Conservation (phyloP, 2,797 vertebrate species). For the Austrolebias charrua region DNA sequence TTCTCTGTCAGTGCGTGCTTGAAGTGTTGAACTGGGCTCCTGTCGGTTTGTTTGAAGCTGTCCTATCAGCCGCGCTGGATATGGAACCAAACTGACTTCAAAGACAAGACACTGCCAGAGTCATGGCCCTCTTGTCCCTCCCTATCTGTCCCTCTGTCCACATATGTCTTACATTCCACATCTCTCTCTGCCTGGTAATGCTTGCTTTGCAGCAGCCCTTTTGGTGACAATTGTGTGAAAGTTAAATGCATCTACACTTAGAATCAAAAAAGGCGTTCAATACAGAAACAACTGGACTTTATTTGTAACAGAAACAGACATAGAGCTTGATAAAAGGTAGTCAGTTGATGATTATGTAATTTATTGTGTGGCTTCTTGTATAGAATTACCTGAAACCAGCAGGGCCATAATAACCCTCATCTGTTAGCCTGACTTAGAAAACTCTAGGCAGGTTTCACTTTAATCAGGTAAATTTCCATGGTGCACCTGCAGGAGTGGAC, state of each 20-base stretch:
- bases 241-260: conserved; percentile 11
- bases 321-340: conserved; percentile 1
- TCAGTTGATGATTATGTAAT: not conserved
- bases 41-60: conserved; percentile 65
- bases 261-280: no score
- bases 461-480: conserved; percentile 44
- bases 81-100: conserved; percentile 70
- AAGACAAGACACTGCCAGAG: conserved; percentile 72
- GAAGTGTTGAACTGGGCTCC: conserved; percentile 53
- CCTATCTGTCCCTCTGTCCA: conserved; percentile 18
- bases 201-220: not conserved
- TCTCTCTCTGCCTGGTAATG: conserved; percentile 9
- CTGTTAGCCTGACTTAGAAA: conserved; percentile 13
- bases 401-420: conserved; percentile 14
- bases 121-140: conserved; percentile 68
- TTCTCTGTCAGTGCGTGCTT: conserved; percentile 57
- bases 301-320: no score
- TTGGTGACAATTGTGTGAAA: not conserved
- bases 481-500: conserved; percentile 28
- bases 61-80: conserved; percentile 63
- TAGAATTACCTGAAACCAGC: conserved; percentile 23
- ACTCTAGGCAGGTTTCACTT: conserved; percentile 16
- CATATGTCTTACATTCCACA: conserved; percentile 21
- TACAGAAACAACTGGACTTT: no score
- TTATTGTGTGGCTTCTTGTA: conserved; percentile 20